phyloP scores from a whole-genome alignment of 1,140 invertebrate species.

The Copidosoma floridanum region DNA sequence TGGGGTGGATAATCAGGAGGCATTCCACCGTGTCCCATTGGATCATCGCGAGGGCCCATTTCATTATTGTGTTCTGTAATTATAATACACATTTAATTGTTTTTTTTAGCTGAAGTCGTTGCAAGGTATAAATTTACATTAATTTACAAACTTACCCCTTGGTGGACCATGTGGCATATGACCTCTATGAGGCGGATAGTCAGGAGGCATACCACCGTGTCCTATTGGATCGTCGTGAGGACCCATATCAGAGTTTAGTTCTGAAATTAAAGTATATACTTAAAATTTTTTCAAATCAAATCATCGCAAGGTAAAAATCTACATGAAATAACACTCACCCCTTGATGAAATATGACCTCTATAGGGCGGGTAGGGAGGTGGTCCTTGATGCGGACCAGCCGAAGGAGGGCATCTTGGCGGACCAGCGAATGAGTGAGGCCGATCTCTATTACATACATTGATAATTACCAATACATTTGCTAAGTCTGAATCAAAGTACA shows the following conservation, averaged over 20 bases:
- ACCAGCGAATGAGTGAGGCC: neutral
- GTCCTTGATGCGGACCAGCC: neutral
- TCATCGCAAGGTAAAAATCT: too few species aligned
- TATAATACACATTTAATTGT: too few species aligned
- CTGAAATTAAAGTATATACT: too few species aligned
- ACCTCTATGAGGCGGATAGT: slow-evolving; percentile 7
- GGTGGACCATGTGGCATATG: slow-evolving; percentile 1
- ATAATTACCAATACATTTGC: too few species aligned
- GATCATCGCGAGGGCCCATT: too few species aligned
- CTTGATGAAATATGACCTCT: neutral
- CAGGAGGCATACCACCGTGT: slow-evolving; percentile 14
- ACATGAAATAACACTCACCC: neutral
- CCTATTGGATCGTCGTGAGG: too few species aligned
- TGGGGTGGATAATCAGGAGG: slow-evolving; percentile 10
- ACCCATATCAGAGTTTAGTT: neutral
- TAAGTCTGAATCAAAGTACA: too few species aligned
- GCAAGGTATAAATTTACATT: too few species aligned
- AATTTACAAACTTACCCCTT: too few species aligned
- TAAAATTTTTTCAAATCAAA: too few species aligned
- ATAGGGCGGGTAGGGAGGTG: slow-evolving; percentile 7
- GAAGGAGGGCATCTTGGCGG: neutral
- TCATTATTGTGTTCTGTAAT: neutral
- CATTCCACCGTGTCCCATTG: slow-evolving; percentile 19
- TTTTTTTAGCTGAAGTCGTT: too few species aligned
- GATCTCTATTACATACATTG: too few species aligned